These are phyloP conservation scores for Synanthedon andrenaeformis DNA, from an alignment of 2,888 invertebrate species.

Conservation along the genomic window DNA sequence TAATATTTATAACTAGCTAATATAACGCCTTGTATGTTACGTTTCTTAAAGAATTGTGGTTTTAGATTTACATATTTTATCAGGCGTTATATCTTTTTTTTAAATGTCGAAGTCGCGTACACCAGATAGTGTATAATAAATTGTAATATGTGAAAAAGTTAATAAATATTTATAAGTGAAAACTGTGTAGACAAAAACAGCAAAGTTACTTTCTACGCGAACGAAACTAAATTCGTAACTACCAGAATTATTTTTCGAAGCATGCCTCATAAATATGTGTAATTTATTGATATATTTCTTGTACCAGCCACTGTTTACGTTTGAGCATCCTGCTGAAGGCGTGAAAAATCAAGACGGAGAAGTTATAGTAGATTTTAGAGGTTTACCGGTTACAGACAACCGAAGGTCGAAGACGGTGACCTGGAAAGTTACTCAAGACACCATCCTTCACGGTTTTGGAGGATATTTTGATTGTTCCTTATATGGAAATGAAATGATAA, in stretches of 20 bases:
- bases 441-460: conserved; percentile 92
- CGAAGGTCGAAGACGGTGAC: conserved; percentile 75
- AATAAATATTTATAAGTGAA: no score
- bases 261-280: no score
- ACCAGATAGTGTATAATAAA: no score
- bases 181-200: no score
- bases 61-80: no score
- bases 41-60: no score
- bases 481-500: conserved; percentile 86
- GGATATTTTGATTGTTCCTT: conserved; percentile 94
- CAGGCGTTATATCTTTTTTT: no score
- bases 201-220: no score
- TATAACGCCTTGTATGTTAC: no score
- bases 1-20: not conserved
- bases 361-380: conserved; percentile 74
- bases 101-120: no score
- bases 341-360: conserved; percentile 74
- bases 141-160: no score
- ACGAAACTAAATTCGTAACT: no score
- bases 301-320: conserved; percentile 81
- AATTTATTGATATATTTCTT: not conserved
- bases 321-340: conserved; percentile 89
- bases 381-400: conserved; percentile 80
- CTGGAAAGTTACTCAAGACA: conserved; percentile 80
- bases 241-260: not conserved